Evolutionary conservation across 2,888 invertebrate species (phyloP).

Genomic region (Sclerodermus sp.): DNA sequence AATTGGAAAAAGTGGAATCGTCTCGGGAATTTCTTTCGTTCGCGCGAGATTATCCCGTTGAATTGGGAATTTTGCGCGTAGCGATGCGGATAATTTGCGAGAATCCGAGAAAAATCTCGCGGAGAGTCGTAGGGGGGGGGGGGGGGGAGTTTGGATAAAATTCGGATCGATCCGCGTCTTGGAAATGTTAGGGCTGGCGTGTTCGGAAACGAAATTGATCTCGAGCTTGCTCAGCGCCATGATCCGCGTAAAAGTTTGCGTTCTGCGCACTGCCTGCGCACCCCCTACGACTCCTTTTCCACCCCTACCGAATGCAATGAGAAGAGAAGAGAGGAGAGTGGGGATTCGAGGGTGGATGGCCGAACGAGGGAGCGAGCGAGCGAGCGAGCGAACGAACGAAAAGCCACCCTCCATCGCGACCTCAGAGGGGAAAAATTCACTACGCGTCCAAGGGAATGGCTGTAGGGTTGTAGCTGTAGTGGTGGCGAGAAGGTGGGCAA

Average conservation of each 20-base stretch:
- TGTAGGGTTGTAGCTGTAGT: conserved; percentile 6
- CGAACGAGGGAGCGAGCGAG: not conserved
- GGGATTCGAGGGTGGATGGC: conserved; percentile 8
- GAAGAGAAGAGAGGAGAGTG: conserved; percentile 9
- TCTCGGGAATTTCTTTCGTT: too few species aligned
- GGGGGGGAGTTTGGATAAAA: too few species aligned
- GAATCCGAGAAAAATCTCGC: too few species aligned
- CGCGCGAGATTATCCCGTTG: too few species aligned
- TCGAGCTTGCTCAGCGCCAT: conserved; percentile 42
- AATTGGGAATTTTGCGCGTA: too few species aligned
- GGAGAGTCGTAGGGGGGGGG: too few species aligned
- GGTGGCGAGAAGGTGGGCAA: conserved; percentile 33
- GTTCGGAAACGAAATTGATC: conserved; percentile 7
- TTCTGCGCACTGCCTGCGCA: conserved; percentile 48
- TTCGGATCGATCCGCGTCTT: too few species aligned
- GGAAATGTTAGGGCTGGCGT: too few species aligned
- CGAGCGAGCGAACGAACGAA: conserved; percentile 11
- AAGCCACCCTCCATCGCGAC: conserved; percentile 45
- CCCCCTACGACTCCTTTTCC: conserved; percentile 4
- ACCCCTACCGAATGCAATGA: conserved; percentile 11
- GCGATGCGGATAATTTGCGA: too few species aligned
- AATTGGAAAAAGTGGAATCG: too few species aligned
- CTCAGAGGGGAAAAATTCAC: conserved; percentile 56
- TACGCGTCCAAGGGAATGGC: conserved; percentile 24
- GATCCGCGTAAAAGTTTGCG: conserved; percentile 52